phyloP scores from a whole-genome alignment of 2,888 invertebrate species.

The Limnephilus marmoratus region DNA sequence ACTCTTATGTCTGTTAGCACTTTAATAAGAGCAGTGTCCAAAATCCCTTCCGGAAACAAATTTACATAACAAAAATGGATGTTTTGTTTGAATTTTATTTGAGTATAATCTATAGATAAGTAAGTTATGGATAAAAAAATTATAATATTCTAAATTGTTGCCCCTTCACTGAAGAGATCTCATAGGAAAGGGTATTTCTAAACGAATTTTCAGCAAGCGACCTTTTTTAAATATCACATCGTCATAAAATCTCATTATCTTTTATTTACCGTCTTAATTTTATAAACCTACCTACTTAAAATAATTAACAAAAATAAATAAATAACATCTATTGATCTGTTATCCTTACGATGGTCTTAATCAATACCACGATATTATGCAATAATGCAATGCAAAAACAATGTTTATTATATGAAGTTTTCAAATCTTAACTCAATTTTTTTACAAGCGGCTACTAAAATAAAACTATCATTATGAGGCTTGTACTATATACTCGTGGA shows the following conservation, averaged over 20 bases:
- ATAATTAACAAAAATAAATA: not conserved
- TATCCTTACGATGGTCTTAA: not conserved
- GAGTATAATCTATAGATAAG: not conserved
- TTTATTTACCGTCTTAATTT: not conserved
- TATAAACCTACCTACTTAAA: not conserved
- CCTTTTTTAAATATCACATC: not conserved
- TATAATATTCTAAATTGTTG: not conserved
- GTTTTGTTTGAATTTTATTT: fast-evolving
- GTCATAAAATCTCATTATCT: not conserved
- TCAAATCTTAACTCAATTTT: not conserved
- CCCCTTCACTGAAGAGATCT: not conserved
- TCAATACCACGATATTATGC: not conserved
- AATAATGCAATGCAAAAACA: not conserved
- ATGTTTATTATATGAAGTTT: not conserved
- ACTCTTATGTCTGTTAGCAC: too few species aligned
- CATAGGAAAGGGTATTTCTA: not conserved
- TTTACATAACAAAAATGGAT: too few species aligned
- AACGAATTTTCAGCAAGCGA: not conserved
- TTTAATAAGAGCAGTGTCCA: too few species aligned
- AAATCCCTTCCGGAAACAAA: not conserved
- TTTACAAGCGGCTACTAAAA: not conserved
- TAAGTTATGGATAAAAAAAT: not conserved
- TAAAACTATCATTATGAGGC: too few species aligned
- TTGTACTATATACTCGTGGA: too few species aligned
- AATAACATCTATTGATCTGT: not conserved